Conservation (phyloP, 2,888 invertebrate species). For the Argyra leucocephala region DNA sequence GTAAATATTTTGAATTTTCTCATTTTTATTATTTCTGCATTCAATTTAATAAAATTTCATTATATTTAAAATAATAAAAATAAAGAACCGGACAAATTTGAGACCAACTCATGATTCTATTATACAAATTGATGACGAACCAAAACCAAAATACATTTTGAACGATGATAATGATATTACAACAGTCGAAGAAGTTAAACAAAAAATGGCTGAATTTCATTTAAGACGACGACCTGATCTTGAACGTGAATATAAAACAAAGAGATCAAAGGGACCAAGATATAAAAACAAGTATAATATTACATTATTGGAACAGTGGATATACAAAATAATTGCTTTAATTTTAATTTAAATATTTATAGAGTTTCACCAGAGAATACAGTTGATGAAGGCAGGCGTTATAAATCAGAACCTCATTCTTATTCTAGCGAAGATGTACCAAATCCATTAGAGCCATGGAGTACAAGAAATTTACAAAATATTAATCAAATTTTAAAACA, state of each 20-base stretch:
- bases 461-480: conserved; percentile 57
- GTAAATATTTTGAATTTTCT: conserved; percentile 2
- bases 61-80: background rate
- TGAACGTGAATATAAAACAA: conserved; percentile 34
- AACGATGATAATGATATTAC: conserved; percentile 28
- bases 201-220: conserved; percentile 42
- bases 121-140: conserved; percentile 37
- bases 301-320: too few species aligned
- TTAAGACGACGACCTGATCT: conserved; percentile 37
- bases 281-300: conserved; percentile 33
- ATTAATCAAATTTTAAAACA: conserved; percentile 57
- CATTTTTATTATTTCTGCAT: background rate
- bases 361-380: conserved; percentile 37
- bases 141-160: conserved; percentile 25
- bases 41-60: background rate
- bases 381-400: conserved; percentile 32
- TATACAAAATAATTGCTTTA: too few species aligned
- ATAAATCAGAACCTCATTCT: conserved; percentile 30
- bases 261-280: conserved; percentile 35
- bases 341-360: conserved; percentile 11
- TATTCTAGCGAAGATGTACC: conserved; percentile 45
- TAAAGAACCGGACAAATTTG: conserved; percentile 12
- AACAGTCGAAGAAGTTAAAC: conserved; percentile 40
- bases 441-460: conserved; percentile 65
- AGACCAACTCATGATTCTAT: conserved; percentile 21